Evolutionary conservation across 2,113 vertebrate genomes (phyloP), one percentile per base, ranked within the genome.

Genomic region (Orthonyx spaldingii): DNA sequence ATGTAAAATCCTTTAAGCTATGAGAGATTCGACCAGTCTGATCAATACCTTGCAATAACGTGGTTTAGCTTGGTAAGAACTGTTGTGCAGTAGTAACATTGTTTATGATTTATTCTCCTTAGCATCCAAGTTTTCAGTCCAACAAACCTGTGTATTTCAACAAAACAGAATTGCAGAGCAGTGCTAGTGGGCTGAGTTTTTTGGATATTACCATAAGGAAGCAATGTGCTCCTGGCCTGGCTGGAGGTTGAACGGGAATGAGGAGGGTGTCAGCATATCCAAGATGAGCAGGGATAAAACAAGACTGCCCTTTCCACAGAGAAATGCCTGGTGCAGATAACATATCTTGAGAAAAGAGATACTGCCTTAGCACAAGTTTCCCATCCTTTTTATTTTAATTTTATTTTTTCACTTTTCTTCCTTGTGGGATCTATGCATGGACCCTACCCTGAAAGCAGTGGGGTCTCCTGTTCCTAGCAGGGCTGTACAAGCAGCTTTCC

Each of bases 41-140:
- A 96, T 95, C 92, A 84, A 95, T 96, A 93, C 7, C 75, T 96
- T 90, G 60, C 60, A 96, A 94, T 80, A 96, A 87, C 87, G 91
- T 84, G 75, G n/a, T 92, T 93, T 80, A 89, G 35, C 66, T 41
- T 88, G 57, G 24, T 82, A 87, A 81, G 93, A 82, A n/a, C 69
- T 72, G 5, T 42, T 75, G 44, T 65, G 26, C 75, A 80, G 55
- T 50, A 89, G 76, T 80, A 91, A 85, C 22, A 41, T 20, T 28
- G 24, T 37, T 85, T 86, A 84, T 88, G 50, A 80, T 94, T 86
- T 74, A 70, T 88, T 71, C 71, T 63, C 33, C 16, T 70, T 32
- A n/a, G 55, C 14, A 63, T 78, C 28, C 33, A 35, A 49, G 30
- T 1, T 92, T 93, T 74, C 4, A 53, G 33, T 44, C 47, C 47